phyloP scores from a whole-genome alignment of 2,888 invertebrate genomes.

The Chloroclysta siterata region DNA sequence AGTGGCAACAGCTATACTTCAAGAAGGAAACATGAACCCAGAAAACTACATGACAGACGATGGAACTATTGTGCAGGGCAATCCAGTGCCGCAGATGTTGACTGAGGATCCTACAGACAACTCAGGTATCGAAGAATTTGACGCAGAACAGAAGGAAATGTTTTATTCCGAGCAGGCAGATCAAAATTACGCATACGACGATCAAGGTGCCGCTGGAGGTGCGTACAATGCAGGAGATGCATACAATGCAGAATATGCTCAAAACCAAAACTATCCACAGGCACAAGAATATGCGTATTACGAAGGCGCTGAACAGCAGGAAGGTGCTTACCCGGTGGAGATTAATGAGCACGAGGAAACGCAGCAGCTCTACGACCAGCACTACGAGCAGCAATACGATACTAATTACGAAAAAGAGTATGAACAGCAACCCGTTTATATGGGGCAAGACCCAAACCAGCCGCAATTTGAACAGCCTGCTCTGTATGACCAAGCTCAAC shows the following conservation, averaged over 20 bases:
- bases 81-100: slow-evolving; percentile 13
- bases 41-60: slow-evolving; percentile 37
- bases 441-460: slow-evolving; percentile 32
- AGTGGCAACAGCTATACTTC: slow-evolving; percentile 37
- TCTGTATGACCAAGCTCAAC: slow-evolving; percentile 35
- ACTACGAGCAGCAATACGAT: slow-evolving; percentile 66
- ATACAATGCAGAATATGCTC: slow-evolving; percentile 45
- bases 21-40: slow-evolving; percentile 47
- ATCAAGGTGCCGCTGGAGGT: slow-evolving; percentile 40
- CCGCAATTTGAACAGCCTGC: slow-evolving; percentile 34
- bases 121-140: slow-evolving; percentile 59
- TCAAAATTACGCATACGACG: slow-evolving; percentile 48
- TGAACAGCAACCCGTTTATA: slow-evolving; percentile 42
- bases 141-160: slow-evolving; percentile 64
- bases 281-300: slow-evolving; percentile 60
- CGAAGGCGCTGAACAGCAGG: slow-evolving; percentile 50
- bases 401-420: slow-evolving; percentile 43
- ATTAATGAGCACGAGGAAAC: slow-evolving; percentile 64
- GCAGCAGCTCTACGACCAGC: slow-evolving; percentile 63
- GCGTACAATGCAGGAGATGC: slow-evolving; percentile 45
- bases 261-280: slow-evolving; percentile 48
- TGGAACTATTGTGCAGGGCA: slow-evolving; percentile 28
- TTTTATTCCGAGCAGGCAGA: slow-evolving; percentile 61
- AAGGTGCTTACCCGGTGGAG: slow-evolving; percentile 53
- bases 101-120: slow-evolving; percentile 29